Base-by-base conservation (phyloP, 2,797 vertebrate genomes). In the Acridotheres tristis region DNA sequence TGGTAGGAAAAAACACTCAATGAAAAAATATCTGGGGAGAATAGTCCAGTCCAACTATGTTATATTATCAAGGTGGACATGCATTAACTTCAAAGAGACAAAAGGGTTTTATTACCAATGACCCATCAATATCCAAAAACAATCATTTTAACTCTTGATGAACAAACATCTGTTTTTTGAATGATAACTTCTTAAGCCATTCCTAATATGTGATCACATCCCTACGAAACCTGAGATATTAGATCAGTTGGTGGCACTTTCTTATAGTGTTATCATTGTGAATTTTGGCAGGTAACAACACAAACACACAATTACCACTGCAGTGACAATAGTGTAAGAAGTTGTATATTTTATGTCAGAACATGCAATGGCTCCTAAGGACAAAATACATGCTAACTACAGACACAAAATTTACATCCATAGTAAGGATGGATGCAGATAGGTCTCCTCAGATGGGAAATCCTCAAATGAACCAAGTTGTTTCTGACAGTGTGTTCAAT, bases 191-290 rank as follows among this genome's bases (percentile, higher is more conserved):
- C 45, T 66, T 57, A 58, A 73, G 15, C 11, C 5, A 53, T 11
- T 73, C 42, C 13, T 38, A 68, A 11, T 50, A 58, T 55, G 13
- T 45, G 14, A 71, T n/a, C 22, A 93, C 73, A 85, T 36, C 11
- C 1, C 0, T 38, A 8, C 30, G 13, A 53, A 92, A 71, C 30
- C 12, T 1, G 3, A 85, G 11, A 18, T 36, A 10, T 25, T 47
- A 62, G 13, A 62, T 43, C 20, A 72, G 54, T 53, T 11, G 5
- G 10, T 65, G 10, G 8, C 2, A 16, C 72, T 85, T 80, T 89
- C 62, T 43, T 47, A 26, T 27, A 43, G 58, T 20, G 4, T 42
- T 68, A 48, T 8, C 23, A 18, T 72, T 61, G 40, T 25, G 17
- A 1, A 4, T n/a, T 68, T 89, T 77, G 63, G 16, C 47, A 85